Evolutionary conservation across 2,113 vertebrate species (phyloP).

Genomic region (Cryptotis parvus): DNA sequence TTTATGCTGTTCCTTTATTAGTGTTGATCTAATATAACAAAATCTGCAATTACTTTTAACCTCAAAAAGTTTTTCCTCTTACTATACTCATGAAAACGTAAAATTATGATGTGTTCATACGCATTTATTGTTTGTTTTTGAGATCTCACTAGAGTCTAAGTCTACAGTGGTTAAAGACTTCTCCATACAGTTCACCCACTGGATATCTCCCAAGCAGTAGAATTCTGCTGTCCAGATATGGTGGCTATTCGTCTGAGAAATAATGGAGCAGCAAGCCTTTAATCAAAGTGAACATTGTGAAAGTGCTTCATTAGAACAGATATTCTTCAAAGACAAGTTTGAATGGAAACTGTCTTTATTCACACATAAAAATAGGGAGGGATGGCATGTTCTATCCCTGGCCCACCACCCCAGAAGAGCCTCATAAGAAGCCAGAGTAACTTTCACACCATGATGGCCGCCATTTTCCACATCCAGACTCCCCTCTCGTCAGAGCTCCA

Average conservation of each 20-base stretch:
- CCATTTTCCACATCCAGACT: too few species aligned
- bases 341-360: neutral
- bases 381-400: too few species aligned
- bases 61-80: neutral
- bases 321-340: neutral
- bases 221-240: neutral
- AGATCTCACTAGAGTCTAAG: neutral
- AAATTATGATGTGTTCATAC: neutral
- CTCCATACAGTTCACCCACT: too few species aligned
- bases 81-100: neutral
- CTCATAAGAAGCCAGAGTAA: too few species aligned
- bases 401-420: too few species aligned
- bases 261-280: neutral
- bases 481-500: too few species aligned
- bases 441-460: too few species aligned
- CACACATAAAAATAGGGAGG: neutral
- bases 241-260: neutral
- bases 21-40: neutral
- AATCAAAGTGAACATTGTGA: neutral
- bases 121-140: slow-evolving; percentile 6
- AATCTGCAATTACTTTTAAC: neutral
- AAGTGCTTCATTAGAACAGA: neutral
- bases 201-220: neutral
- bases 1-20: neutral
- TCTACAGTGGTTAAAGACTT: too few species aligned